Percentiles rank a stretch among this genome's conserved stretches.
phyloP scores from a whole-genome alignment of 2,797 vertebrate species.

The Podarcis siculus region DNA sequence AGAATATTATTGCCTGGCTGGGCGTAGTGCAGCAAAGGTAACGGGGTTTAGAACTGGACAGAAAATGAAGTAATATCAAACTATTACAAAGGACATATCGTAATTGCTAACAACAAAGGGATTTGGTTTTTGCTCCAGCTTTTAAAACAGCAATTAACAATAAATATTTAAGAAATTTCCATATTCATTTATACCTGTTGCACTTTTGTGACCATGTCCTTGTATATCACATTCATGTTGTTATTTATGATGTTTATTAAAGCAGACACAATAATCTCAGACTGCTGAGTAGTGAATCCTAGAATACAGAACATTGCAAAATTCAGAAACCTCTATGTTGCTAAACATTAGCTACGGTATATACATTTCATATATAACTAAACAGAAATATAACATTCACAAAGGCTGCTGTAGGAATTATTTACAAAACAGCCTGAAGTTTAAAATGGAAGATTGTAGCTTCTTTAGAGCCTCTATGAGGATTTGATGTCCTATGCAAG shows the following conservation, averaged over 20 bases:
- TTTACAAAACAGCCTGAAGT: neutral
- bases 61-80: too few relatives aligned
- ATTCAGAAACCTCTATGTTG: constrained; percentile 21
- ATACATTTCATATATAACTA: neutral
- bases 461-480: neutral
- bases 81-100: too few relatives aligned
- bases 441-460: neutral
- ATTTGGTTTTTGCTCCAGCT: too few relatives aligned
- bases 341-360: neutral
- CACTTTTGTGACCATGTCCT: constrained; percentile 94
- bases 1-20: too few relatives aligned
- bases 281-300: constrained; percentile 90
- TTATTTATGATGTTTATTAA: constrained; percentile 87
- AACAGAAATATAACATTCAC: neutral
- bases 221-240: constrained; percentile 89
- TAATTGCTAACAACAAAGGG: too few relatives aligned
- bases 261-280: constrained; percentile 87
- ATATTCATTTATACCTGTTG: constrained; percentile 84
- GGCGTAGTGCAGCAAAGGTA: too few relatives aligned
- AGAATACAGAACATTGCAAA: constrained; percentile 47
- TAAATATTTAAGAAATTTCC: neutral
- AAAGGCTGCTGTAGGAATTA: neutral
- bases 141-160: neutral
- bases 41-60: too few relatives aligned
- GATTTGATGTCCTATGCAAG: neutral